phyloP scores from a whole-genome alignment of 2,113 vertebrate species.

The Lampris megalopsis region DNA sequence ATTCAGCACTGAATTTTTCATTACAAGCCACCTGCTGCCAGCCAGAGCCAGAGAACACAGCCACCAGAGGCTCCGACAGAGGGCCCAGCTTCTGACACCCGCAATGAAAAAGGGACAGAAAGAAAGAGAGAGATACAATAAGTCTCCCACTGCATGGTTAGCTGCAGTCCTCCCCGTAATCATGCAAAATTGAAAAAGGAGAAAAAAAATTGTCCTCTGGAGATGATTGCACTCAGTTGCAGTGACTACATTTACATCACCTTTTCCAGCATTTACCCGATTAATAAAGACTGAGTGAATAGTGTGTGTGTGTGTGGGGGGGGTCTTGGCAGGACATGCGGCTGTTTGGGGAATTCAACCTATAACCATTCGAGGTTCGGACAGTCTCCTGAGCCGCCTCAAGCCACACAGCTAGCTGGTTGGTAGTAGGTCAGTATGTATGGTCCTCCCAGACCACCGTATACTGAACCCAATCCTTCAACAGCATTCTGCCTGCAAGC shows the following conservation, averaged over 20 bases:
- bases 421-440: too few species aligned
- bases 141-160: slow-evolving; percentile 44
- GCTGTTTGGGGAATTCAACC: not conserved
- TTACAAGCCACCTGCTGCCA: slow-evolving; percentile 78
- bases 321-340: not conserved
- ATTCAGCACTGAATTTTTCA: slow-evolving; percentile 76
- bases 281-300: slow-evolving; percentile 14
- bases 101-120: slow-evolving; percentile 36
- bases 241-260: slow-evolving; percentile 49
- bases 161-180: slow-evolving; percentile 43
- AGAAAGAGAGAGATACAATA: slow-evolving; percentile 39
- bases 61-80: slow-evolving; percentile 60
- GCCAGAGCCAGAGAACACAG: slow-evolving; percentile 62
- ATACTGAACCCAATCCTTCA: slow-evolving; percentile 6
- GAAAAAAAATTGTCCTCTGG: slow-evolving; percentile 48
- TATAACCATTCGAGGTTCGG: not conserved
- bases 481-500: slow-evolving; percentile 19
- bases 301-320: slow-evolving; percentile 12
- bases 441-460: not conserved
- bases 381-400: not conserved
- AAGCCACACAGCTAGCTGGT: not conserved
- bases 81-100: slow-evolving; percentile 55
- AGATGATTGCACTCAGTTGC: slow-evolving; percentile 63
- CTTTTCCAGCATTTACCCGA: slow-evolving; percentile 45
- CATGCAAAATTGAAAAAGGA: slow-evolving; percentile 21